A percentile compares a stretch with the other conserved stretches of the same genome.
These are phyloP conservation scores for Babyrousa celebensis DNA, from an alignment of 2,797 vertebrate species.

Conservation along the genomic window DNA sequence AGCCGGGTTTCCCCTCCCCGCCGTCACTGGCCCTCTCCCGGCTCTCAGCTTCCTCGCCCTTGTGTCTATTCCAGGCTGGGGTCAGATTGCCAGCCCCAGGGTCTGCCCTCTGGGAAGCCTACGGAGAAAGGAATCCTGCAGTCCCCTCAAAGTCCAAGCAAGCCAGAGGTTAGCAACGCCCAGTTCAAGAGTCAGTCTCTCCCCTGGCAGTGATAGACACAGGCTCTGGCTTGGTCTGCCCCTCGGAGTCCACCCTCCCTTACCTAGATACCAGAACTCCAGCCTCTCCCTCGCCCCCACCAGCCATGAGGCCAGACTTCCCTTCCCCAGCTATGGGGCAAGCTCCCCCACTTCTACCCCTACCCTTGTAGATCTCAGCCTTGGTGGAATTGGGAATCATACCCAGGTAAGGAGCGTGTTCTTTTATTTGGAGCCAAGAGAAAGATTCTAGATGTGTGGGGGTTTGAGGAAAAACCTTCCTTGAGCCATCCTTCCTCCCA, in stretches of 20 bases:
- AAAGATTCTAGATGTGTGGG: neutral
- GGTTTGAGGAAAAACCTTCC: slow-evolving; percentile 30
- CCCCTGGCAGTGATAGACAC: neutral
- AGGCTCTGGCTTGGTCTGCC: neutral
- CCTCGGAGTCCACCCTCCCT: neutral
- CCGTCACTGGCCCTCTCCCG: slow-evolving; percentile 62
- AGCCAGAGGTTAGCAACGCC: slow-evolving; percentile 33
- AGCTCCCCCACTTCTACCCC: neutral
- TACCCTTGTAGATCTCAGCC: neutral
- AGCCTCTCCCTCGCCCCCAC: neutral
- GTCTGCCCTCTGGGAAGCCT: slow-evolving; percentile 22
- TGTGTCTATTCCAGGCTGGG: slow-evolving; percentile 77
- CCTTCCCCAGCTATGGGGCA: neutral
- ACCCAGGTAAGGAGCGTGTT: slow-evolving; percentile 4
- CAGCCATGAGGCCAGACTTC: neutral
- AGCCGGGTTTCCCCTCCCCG: slow-evolving; percentile 69
- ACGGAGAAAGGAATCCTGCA: slow-evolving; percentile 38
- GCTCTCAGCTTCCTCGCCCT: slow-evolving; percentile 36
- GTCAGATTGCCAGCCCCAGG: slow-evolving; percentile 37
- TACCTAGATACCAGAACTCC: neutral
- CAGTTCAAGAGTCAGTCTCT: neutral
- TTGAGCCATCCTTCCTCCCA: slow-evolving; percentile 12
- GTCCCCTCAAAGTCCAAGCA: slow-evolving; percentile 23
- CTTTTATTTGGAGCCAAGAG: slow-evolving; percentile 51
- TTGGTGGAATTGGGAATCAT: neutral